Evolutionary conservation across 2,888 invertebrate species (phyloP).

Genomic region (Eulithis testata): DNA sequence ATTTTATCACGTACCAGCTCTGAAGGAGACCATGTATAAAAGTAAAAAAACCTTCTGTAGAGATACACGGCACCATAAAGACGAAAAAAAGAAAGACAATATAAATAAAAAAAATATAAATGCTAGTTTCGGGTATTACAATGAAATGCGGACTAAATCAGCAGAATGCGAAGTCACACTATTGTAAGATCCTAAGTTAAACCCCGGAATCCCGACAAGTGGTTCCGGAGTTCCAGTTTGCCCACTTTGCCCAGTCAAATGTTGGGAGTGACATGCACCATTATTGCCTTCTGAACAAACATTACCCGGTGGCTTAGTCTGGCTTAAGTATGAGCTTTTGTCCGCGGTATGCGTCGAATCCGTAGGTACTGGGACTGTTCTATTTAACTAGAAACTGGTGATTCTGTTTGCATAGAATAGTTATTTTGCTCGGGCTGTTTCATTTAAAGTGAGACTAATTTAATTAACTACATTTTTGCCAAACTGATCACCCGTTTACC

Average conservation of each 20-base stretch:
- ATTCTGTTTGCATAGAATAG: too few relatives aligned
- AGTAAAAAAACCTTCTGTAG: too few relatives aligned
- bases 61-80: too few relatives aligned
- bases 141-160: slow-evolving; percentile 33
- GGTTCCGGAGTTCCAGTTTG: slow-evolving; percentile 57
- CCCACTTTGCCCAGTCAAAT: slow-evolving; percentile 78
- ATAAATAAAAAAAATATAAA: too few relatives aligned
- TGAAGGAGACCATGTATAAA: too few relatives aligned
- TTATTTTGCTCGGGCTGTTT: too few relatives aligned
- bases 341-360: slow-evolving; percentile 40
- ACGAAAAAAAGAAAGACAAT: too few relatives aligned
- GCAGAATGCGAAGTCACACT: slow-evolving; percentile 25
- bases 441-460: too few relatives aligned
- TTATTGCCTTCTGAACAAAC: slow-evolving; percentile 80
- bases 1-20: too few relatives aligned
- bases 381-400: slow-evolving; percentile 26
- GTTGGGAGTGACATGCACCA: slow-evolving; percentile 68
- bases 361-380: slow-evolving; percentile 33
- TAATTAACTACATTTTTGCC: too few relatives aligned
- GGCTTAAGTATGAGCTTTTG: slow-evolving; percentile 60
- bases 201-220: slow-evolving; percentile 41
- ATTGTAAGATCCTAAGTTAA: slow-evolving; percentile 44
- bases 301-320: slow-evolving; percentile 62
- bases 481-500: too few relatives aligned
- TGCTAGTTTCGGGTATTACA: background rate